Evolutionary conservation across 2,113 vertebrate genomes (phyloP).

Genomic region (Corynorhinus townsendii): DNA sequence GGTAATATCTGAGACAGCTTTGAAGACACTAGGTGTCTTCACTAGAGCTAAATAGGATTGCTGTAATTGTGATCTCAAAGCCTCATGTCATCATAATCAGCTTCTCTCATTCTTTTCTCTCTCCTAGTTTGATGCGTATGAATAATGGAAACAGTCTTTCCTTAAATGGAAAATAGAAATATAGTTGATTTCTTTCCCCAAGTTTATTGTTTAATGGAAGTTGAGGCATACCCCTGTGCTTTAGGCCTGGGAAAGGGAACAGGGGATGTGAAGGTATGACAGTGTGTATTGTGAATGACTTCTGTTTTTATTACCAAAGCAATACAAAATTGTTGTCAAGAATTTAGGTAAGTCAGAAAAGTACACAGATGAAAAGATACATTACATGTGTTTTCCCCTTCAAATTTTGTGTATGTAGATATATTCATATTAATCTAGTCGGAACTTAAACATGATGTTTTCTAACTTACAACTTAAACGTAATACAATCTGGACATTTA

Average conservation of each 20-base stretch:
- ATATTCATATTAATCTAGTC: background rate
- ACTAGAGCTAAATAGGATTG: background rate
- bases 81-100: background rate
- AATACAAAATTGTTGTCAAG: background rate
- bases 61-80: constrained; percentile 30
- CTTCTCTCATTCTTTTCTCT: background rate
- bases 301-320: constrained; percentile 8
- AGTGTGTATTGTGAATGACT: background rate
- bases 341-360: constrained; percentile 8
- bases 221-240: background rate
- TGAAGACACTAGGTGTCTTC: background rate
- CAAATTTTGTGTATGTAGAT: background rate
- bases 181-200: background rate
- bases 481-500: background rate
- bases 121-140: background rate
- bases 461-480: background rate
- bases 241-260: background rate
- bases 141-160: constrained; percentile 34
- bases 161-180: constrained; percentile 30
- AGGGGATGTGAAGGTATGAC: background rate
- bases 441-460: background rate
- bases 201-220: background rate
- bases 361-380: background rate
- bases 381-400: background rate
- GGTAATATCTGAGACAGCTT: constrained; percentile 10